Percentiles rank a stretch among this genome's conserved stretches.
phyloP scores from a whole-genome alignment of 2,888 invertebrate genomes.

The Allolobophora icterica region DNA sequence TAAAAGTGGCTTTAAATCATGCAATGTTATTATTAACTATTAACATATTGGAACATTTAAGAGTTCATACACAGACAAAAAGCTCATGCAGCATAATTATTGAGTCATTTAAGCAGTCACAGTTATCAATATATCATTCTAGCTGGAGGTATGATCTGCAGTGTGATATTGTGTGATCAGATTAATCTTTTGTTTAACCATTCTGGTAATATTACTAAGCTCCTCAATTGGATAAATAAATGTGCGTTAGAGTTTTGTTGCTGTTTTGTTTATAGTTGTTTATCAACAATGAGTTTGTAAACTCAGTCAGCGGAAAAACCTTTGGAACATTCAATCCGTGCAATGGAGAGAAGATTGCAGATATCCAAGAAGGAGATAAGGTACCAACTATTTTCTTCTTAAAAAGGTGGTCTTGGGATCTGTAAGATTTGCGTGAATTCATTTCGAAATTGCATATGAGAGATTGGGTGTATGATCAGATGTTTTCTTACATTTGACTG shows the following conservation, averaged over 20 bases:
- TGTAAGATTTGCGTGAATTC: background rate
- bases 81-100: too few relatives aligned
- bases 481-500: too few relatives aligned
- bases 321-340: constrained; percentile 85
- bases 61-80: too few relatives aligned
- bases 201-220: background rate
- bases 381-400: constrained; percentile 67
- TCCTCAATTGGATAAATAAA: too few relatives aligned
- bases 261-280: constrained; percentile 71
- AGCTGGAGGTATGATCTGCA: too few relatives aligned
- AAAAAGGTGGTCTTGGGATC: background rate
- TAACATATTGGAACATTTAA: too few relatives aligned
- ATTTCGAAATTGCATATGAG: background rate
- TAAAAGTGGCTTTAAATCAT: too few relatives aligned
- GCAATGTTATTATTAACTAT: too few relatives aligned
- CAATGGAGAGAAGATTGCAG: constrained; percentile 66
- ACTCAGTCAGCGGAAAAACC: constrained; percentile 82
- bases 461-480: background rate
- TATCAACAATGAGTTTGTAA: constrained; percentile 94
- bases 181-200: background rate
- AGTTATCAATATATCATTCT: too few relatives aligned
- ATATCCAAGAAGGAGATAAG: constrained; percentile 62
- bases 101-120: too few relatives aligned
- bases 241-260: background rate
- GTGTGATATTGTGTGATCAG: too few relatives aligned